Evolutionary conservation across 2,113 vertebrate species (phyloP).

Genomic region (Trematomus loennbergii): DNA sequence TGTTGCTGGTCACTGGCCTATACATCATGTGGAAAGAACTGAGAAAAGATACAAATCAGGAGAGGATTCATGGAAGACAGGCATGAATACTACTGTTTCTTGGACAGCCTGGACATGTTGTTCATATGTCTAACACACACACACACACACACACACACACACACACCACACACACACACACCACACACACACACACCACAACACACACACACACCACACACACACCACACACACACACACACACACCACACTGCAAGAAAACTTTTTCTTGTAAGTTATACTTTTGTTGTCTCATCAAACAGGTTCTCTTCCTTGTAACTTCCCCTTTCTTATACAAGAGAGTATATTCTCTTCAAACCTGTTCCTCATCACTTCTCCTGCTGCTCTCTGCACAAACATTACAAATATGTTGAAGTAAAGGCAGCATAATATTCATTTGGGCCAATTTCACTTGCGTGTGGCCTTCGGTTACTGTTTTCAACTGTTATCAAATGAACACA

Average conservation of each 20-base stretch:
- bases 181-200: neutral
- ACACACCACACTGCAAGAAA: neutral
- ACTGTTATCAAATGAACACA: constrained; percentile 32
- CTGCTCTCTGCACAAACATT: neutral
- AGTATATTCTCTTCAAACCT: neutral
- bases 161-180: neutral
- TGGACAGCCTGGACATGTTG: neutral
- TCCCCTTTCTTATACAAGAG: neutral
- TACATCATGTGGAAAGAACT: neutral
- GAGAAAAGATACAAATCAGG: neutral
- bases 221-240: neutral
- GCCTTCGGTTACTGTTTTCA: neutral
- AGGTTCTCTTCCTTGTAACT: neutral
- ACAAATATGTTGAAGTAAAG: neutral
- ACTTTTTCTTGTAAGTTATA: constrained; percentile 2
- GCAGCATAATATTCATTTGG: neutral
- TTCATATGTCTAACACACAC: neutral
- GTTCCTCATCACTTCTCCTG: neutral
- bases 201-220: neutral
- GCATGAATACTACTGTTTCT: neutral
- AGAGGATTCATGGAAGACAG: neutral
- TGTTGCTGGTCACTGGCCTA: neutral
- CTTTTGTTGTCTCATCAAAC: neutral
- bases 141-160: neutral
- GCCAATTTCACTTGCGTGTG: neutral